Evolutionary conservation across 2,113 vertebrate genomes (phyloP).

Genomic region (Typhlomys cinereus): DNA sequence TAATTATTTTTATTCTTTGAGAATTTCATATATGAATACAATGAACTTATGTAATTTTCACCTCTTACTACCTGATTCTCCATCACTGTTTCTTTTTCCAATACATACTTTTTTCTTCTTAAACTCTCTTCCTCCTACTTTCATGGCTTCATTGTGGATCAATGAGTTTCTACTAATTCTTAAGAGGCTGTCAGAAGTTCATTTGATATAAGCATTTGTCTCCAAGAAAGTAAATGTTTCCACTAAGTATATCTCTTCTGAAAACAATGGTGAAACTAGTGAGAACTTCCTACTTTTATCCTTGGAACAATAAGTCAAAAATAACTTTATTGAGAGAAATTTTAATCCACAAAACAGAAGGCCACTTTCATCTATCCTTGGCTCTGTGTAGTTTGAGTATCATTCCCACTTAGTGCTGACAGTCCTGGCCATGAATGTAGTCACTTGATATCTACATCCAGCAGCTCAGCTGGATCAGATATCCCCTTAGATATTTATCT

Average conservation of each 20-base stretch:
- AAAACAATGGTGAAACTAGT: not conserved
- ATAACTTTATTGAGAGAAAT: not conserved
- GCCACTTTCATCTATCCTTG: not conserved
- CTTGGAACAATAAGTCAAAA: not conserved
- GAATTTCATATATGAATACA: too few species aligned
- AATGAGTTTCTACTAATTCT: not conserved
- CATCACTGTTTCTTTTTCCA: too few species aligned
- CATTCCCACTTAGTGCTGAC: not conserved
- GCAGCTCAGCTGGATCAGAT: not conserved
- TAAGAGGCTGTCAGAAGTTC: not conserved
- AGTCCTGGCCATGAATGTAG: not conserved
- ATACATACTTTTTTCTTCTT: too few species aligned
- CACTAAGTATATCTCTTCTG: not conserved
- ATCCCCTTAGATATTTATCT: not conserved
- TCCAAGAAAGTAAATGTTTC: constrained; percentile 9
- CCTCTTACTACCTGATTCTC: too few species aligned
- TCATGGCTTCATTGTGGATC: too few species aligned
- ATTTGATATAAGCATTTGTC: not conserved
- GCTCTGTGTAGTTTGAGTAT: not conserved
- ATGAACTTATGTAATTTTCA: too few species aligned
- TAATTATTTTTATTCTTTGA: too few species aligned
- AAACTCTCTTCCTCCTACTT: too few species aligned
- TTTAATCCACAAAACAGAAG: not conserved
- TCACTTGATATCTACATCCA: not conserved
- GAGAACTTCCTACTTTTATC: not conserved